Percentiles rank a stretch among this genome's conserved stretches.
phyloP scores from a whole-genome alignment of 92 coral and sea anemone species.

The Bergia sp. region DNA sequence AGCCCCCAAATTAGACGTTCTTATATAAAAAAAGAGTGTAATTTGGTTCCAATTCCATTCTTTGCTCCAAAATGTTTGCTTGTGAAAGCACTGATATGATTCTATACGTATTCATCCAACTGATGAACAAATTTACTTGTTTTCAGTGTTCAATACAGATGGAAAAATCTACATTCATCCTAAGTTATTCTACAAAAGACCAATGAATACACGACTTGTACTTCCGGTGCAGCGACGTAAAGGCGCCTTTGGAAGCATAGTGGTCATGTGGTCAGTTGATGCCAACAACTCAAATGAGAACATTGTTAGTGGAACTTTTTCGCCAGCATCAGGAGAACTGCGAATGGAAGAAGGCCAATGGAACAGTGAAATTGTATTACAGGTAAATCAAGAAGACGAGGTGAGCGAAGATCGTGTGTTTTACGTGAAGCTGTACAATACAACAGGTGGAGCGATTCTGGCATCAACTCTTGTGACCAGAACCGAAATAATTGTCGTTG shows the following conservation, averaged over 20 bases:
- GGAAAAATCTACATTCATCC: not conserved
- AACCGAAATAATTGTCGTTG: not conserved
- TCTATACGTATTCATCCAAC: no score
- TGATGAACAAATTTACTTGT: no score
- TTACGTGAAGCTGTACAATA: not conserved
- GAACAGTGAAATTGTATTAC: not conserved
- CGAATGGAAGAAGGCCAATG: constrained; percentile 2
- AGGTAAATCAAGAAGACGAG: not conserved
- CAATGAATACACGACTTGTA: not conserved
- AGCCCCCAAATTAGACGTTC: no score
- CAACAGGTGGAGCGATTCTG: constrained; percentile 8
- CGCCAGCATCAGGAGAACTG: not conserved
- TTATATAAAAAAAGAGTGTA: no score
- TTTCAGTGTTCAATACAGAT: not conserved
- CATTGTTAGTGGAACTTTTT: not conserved
- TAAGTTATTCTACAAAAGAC: not conserved
- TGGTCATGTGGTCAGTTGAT: not conserved
- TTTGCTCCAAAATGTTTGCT: no score
- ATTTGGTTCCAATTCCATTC: no score
- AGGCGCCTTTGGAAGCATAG: not conserved
- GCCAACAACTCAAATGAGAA: not conserved
- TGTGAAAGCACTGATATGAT: no score
- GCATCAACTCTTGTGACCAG: not conserved
- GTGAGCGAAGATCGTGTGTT: not conserved
- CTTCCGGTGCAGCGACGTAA: constrained; percentile 10